phyloP scores from a whole-genome alignment of 2,113 vertebrate genomes.

The Centrocercus urophasianus region DNA sequence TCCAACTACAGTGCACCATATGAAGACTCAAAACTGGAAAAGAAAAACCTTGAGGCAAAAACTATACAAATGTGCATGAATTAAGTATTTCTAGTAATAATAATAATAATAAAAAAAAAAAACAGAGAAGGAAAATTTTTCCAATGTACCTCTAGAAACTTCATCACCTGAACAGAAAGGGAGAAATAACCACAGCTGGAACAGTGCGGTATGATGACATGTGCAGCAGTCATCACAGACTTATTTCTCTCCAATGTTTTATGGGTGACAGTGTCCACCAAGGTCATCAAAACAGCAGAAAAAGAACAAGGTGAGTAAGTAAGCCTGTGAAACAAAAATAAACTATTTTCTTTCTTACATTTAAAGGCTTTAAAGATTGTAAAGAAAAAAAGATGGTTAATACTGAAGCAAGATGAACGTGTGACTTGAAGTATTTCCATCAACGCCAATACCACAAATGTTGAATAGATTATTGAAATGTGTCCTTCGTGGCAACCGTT shows the following conservation, averaged over 20 bases:
- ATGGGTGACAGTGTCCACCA: not conserved
- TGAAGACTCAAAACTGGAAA: constrained; percentile 60
- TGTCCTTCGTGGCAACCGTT: constrained; percentile 18
- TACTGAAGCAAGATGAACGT: constrained; percentile 40
- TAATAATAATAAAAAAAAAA: not conserved
- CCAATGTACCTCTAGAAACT: not conserved
- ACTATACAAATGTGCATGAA: constrained; percentile 40
- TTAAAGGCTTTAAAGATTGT: constrained; percentile 40
- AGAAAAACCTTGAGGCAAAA: not conserved
- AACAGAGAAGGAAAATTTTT: not conserved
- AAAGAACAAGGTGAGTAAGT: constrained; percentile 27
- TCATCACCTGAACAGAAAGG: constrained; percentile 25
- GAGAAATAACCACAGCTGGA: constrained; percentile 24
- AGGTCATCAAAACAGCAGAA: constrained; percentile 41
- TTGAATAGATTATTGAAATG: constrained; percentile 29
- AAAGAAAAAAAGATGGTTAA: constrained; percentile 4
- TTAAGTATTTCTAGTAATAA: constrained; percentile 9
- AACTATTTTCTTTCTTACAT: constrained; percentile 9
- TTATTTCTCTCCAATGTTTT: constrained; percentile 8
- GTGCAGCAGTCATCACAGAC: not conserved
- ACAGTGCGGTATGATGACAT: not conserved
- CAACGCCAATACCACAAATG: constrained; percentile 16
- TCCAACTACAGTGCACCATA: constrained; percentile 56
- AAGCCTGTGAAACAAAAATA: constrained; percentile 42
- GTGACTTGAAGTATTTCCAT: constrained; percentile 41